Conservation (phyloP, 2,888 invertebrate genomes). For the Odontothrips loti region DNA sequence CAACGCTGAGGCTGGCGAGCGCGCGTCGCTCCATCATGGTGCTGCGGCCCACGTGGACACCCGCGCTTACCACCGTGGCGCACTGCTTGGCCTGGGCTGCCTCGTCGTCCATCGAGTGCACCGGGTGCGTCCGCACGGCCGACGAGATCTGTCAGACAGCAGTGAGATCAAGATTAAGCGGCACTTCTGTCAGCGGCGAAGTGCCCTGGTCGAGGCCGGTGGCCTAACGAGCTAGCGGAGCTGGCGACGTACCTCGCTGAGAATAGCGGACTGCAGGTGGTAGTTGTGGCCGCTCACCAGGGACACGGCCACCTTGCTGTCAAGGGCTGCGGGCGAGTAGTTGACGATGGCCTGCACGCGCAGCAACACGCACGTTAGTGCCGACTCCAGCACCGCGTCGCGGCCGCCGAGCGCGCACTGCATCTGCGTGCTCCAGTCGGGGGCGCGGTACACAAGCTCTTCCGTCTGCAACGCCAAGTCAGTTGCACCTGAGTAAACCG, state of each 20-base stretch:
- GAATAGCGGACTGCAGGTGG: not conserved
- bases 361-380: not conserved
- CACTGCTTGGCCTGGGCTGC: not conserved
- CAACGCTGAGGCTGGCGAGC: not conserved
- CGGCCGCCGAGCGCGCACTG: not conserved
- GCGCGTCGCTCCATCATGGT: not conserved
- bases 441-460: not conserved
- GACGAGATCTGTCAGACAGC: too few species aligned
- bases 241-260: not conserved
- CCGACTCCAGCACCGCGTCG: not conserved
- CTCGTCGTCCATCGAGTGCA: not conserved
- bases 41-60: not conserved
- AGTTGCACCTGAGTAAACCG: too few species aligned
- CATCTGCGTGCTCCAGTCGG: not conserved
- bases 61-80: not conserved
- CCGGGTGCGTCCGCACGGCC: not conserved
- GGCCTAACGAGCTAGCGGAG: not conserved
- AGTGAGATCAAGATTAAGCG: too few species aligned
- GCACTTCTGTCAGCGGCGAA: too few species aligned
- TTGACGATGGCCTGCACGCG: not conserved
- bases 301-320: not conserved
- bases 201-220: too few species aligned
- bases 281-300: not conserved
- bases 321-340: not conserved
- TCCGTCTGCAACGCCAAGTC: not conserved